A percentile compares a stretch with the other conserved stretches of the same genome.
phyloP scores from a whole-genome alignment of 1,140 invertebrate species.

The Helicoverpa zea region DNA sequence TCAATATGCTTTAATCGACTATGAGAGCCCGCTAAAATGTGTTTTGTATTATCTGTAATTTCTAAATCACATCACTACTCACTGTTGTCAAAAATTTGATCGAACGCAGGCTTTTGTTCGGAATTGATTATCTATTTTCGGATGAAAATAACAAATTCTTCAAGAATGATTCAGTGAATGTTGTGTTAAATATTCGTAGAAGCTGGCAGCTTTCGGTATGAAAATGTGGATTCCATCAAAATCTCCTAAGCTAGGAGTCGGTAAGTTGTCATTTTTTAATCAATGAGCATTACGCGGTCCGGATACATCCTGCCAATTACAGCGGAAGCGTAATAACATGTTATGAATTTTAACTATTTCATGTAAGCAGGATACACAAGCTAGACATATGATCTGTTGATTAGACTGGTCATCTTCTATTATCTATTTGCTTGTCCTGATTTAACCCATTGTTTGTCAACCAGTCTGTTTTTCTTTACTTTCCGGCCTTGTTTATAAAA shows the following conservation, averaged over 20 bases:
- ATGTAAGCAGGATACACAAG: background rate
- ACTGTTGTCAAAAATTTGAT: constrained; percentile 47
- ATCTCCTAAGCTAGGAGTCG: constrained; percentile 79
- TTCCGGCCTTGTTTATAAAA: constrained; percentile 30
- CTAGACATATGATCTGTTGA: constrained; percentile 5
- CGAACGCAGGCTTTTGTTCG: constrained; percentile 50
- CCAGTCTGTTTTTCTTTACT: constrained; percentile 28
- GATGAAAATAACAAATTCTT: constrained; percentile 50
- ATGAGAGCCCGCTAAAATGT: too few species aligned
- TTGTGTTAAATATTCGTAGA: constrained; percentile 11
- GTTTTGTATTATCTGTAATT: background rate
- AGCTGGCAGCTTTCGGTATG: constrained; percentile 17
- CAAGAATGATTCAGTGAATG: constrained; percentile 54
- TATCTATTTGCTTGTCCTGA: background rate
- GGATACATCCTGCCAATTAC: constrained; percentile 80
- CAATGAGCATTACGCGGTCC: constrained; percentile 65
- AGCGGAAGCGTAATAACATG: constrained; percentile 81
- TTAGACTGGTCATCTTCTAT: constrained; percentile 1
- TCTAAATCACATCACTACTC: background rate
- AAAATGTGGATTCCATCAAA: constrained; percentile 83
- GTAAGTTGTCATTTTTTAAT: constrained; percentile 77
- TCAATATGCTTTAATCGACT: too few species aligned
- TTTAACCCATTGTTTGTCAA: constrained; percentile 31
- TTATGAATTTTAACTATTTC: constrained; percentile 71
- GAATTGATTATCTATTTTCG: constrained; percentile 58